Evolutionary conservation across 1,140 invertebrate genomes (phyloP).

Genomic region (Aphelinus atriplicis): DNA sequence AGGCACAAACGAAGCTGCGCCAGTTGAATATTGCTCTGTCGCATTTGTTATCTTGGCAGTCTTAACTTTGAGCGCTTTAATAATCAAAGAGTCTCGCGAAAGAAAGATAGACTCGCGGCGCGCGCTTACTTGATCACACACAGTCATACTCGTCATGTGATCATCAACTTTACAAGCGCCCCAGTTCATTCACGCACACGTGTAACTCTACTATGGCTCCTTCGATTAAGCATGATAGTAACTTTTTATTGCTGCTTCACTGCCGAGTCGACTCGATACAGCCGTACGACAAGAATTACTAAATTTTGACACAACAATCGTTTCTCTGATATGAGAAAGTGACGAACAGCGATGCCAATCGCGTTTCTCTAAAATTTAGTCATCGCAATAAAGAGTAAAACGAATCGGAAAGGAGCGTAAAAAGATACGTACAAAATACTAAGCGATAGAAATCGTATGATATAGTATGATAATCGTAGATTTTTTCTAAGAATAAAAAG

Average conservation of each 20-base stretch:
- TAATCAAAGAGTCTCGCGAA: conserved; percentile 29
- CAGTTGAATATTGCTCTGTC: conserved; percentile 35
- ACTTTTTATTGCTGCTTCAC: no score
- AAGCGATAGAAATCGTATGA: conserved; percentile 22
- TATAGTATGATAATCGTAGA: conserved; percentile 25
- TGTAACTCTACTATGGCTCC: background rate
- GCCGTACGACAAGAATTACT: background rate
- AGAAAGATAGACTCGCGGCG: background rate
- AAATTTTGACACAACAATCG: background rate
- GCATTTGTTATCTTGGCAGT: conserved; percentile 53
- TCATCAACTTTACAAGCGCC: background rate
- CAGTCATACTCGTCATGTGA: no score
- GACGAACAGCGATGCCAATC: background rate
- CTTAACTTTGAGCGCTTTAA: conserved; percentile 57
- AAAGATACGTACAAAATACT: conserved; percentile 30
- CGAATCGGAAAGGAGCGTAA: conserved; percentile 3
- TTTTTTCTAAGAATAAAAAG: conserved; percentile 25
- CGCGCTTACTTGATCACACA: background rate
- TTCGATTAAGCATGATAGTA: no score
- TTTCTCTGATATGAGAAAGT: background rate
- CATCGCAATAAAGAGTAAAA: background rate
- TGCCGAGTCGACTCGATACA: no score
- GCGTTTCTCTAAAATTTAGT: conserved; percentile 18
- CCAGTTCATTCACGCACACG: conserved; percentile 18
- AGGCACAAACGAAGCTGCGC: conserved; percentile 27